phyloP scores from a whole-genome alignment of 2,888 invertebrate species.

The Melinaea menophilus region DNA sequence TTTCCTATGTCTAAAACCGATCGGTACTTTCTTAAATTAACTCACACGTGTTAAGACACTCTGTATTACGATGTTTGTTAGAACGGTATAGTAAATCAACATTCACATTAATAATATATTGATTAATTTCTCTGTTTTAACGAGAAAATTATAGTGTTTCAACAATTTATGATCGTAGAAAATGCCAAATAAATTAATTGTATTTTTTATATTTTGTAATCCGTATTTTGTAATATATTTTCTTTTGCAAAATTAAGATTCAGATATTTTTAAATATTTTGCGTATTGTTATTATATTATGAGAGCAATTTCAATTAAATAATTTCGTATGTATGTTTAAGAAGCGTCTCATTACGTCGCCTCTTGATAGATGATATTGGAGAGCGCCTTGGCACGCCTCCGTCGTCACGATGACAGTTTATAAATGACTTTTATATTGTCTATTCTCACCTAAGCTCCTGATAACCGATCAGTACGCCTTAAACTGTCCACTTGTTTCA shows the following conservation, averaged over 20 bases:
- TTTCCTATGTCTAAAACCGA: conserved; percentile 55
- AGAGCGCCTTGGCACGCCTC: conserved; percentile 71
- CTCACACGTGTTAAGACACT: conserved; percentile 13
- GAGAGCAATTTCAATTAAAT: conserved; percentile 48
- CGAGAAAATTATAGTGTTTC: no score
- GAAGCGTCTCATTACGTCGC: conserved; percentile 72
- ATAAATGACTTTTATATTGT: conserved; percentile 76
- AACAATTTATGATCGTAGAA: no score
- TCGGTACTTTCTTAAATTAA: conserved; percentile 32
- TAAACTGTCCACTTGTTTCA: conserved; percentile 64
- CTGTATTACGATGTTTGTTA: not conserved
- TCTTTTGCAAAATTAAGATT: no score
- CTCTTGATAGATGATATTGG: conserved; percentile 75
- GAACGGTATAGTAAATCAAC: not conserved
- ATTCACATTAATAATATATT: conserved; percentile 1
- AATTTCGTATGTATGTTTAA: conserved; percentile 58
- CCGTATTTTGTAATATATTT: no score
- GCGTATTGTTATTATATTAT: conserved; percentile 43
- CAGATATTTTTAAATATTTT: no score
- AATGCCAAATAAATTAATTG: no score
- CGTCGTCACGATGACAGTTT: conserved; percentile 68
- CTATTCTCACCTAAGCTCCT: conserved; percentile 70
- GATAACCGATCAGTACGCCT: conserved; percentile 60
- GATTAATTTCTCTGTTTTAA: no score
- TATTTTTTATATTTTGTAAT: no score